phyloP scores from a whole-genome alignment of 2,113 vertebrate genomes.

The Tachysurus vachellii region DNA sequence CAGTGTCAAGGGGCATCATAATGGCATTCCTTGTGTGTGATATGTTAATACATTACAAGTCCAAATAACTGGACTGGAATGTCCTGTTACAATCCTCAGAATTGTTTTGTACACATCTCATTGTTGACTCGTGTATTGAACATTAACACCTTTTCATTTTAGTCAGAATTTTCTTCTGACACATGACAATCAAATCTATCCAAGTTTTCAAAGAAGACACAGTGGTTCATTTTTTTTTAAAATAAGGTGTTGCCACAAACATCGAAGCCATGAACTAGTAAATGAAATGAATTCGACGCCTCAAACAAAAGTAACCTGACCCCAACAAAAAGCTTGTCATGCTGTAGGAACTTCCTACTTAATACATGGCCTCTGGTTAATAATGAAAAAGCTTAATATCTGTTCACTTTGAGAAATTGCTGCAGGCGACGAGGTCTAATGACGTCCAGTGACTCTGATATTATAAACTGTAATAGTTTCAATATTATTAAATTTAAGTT shows the following conservation, averaged over 20 bases:
- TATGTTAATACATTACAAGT: background rate
- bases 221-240: background rate
- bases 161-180: background rate
- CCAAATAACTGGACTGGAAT: background rate
- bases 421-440: background rate
- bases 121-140: background rate
- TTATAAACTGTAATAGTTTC: background rate
- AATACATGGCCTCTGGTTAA: background rate
- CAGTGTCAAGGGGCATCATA: slow-evolving; percentile 2
- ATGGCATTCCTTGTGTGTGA: slow-evolving; percentile 22
- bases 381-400: background rate
- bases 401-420: background rate
- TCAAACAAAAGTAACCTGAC: background rate
- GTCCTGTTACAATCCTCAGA: background rate
- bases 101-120: background rate
- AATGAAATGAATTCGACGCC: background rate
- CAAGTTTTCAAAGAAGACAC: background rate
- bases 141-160: background rate
- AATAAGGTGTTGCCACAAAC: background rate
- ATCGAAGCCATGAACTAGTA: background rate
- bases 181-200: background rate
- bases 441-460: background rate
- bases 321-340: background rate
- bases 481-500: background rate
- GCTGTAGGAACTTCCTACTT: background rate